Evolutionary conservation across 1,140 invertebrate species (phyloP), one percentile per base, ranked within the genome.

Genomic region (Listronotus bonariensis): DNA sequence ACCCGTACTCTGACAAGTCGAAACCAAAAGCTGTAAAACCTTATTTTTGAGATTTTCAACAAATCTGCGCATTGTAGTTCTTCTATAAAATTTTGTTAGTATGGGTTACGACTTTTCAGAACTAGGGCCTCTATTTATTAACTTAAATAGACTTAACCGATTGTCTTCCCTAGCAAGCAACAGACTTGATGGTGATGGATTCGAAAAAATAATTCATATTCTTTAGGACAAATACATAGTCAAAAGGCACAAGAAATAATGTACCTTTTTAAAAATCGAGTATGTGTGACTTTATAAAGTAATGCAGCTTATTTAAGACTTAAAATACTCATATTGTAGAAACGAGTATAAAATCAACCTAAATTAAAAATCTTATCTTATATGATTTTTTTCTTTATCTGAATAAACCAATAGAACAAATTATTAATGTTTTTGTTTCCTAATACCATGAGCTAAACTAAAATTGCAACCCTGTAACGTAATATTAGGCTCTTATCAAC

Each of bases 281-380:
- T 55, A 55, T 17, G 34, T 36, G 56, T 46, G 20, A 18, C 43
- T 34, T 36, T 48, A 20, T 36, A 11, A 20, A 52, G 49, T 63
- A 53, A 26, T 52, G 52, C 40, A 55, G 60, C 60, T 63, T 63
- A 40, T 36, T 55, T 38, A 34, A 52, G 38, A 48, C 51, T 34
- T 26, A 62, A 26, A 26, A 63, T 63, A 63, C 60, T 63, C 60
- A 51, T 63, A 63, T 46, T 63, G 42, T 55, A 43, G 18, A 42
- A 46, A 34, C 49, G 58, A 63, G 26, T 48, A 59, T 55, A 63
- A 40, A 49, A 49, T 51, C 43, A 17, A 45, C 42, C 42, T 31
- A 51, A 48, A 53, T 55, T 38, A 48, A 42, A 51, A 60, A 45
- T 60, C 48, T 60, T 40, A 34, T 56, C n/a, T n/a, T 36, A 51